phyloP scores from a whole-genome alignment of 1,140 invertebrate species.

The Atta texana region DNA sequence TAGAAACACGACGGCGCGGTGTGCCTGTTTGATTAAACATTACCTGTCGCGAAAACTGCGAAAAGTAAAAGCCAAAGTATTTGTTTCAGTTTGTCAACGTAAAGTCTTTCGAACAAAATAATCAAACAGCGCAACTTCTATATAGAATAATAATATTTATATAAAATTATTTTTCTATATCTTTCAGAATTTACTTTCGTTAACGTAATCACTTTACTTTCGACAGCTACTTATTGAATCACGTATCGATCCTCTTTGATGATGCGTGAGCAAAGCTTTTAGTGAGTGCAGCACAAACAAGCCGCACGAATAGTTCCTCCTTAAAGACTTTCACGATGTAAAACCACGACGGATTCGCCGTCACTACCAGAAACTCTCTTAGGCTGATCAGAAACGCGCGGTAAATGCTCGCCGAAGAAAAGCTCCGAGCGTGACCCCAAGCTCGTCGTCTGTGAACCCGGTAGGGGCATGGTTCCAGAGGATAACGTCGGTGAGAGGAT shows the following conservation, averaged over 20 bases:
- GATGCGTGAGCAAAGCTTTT: constrained; percentile 42
- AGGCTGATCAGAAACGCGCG: constrained; percentile 57
- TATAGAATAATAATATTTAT: constrained; percentile 5
- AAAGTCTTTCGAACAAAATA: not conserved
- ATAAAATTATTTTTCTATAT: not conserved
- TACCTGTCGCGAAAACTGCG: not conserved
- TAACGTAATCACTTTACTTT: constrained; percentile 1
- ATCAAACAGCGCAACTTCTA: not conserved
- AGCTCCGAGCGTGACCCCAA: constrained; percentile 32
- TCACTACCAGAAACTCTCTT: constrained; percentile 38
- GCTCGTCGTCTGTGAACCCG: constrained; percentile 41
- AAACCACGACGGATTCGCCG: constrained; percentile 34
- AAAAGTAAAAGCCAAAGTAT: not conserved
- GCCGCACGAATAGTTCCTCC: not conserved
- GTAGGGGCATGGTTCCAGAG: not conserved
- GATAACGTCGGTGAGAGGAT: constrained; percentile 32
- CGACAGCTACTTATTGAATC: not conserved
- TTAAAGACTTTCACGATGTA: constrained; percentile 25
- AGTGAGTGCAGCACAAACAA: constrained; percentile 23
- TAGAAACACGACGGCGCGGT: not conserved
- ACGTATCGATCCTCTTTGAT: not conserved
- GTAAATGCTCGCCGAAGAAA: constrained; percentile 50
- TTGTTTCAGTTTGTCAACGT: not conserved
- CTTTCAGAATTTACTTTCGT: not conserved
- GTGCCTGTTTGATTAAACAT: constrained; percentile 36